phyloP scores from a whole-genome alignment of 1,140 invertebrate species.

The Lepidurus arcticus region DNA sequence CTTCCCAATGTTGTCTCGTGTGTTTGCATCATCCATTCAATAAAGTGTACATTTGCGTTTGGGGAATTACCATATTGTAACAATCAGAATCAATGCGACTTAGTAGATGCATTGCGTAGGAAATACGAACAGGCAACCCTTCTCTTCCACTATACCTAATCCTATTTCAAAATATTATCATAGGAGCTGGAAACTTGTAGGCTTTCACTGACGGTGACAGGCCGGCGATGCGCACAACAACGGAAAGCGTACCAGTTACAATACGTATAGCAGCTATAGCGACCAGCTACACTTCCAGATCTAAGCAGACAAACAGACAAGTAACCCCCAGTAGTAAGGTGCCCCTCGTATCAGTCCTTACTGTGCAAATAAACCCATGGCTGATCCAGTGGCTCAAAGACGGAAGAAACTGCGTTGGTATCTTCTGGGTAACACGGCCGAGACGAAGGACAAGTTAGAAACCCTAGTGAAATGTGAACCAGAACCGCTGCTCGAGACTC shows the following conservation, averaged over 20 bases:
- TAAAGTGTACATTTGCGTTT: too few species aligned
- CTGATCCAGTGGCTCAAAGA: background rate
- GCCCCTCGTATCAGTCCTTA: too few species aligned
- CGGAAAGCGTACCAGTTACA: background rate
- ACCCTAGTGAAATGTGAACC: background rate
- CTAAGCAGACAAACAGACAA: too few species aligned
- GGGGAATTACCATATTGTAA: too few species aligned
- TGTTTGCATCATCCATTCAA: too few species aligned
- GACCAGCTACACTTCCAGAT: background rate
- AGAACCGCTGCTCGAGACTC: background rate
- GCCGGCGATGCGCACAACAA: background rate
- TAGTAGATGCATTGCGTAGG: too few species aligned
- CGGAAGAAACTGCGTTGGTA: background rate
- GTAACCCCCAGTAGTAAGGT: too few species aligned
- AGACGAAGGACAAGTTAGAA: background rate
- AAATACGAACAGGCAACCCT: background rate
- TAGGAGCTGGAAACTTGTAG: background rate
- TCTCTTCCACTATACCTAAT: background rate
- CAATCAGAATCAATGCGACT: too few species aligned
- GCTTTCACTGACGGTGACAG: background rate
- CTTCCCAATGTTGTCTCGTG: too few species aligned
- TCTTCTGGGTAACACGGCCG: background rate
- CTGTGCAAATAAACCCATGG: background rate
- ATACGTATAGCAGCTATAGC: background rate
- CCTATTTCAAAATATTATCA: background rate